Percentiles rank a stretch among this genome's conserved stretches.
Evolutionary conservation across 2,113 vertebrate genomes (phyloP).

Genomic region (Platycercus adscitus): DNA sequence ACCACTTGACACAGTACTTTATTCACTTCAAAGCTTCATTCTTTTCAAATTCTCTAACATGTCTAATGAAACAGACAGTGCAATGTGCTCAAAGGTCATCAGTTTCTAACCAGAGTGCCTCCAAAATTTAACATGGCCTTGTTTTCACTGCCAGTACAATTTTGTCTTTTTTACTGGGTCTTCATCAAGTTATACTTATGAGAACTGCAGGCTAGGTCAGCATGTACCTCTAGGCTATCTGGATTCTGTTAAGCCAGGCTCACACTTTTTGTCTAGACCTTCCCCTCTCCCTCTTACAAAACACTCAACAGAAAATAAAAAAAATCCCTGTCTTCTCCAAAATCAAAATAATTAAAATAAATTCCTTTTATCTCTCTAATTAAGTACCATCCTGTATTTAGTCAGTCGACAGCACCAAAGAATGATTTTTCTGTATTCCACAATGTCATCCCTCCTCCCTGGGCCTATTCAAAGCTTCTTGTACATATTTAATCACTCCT

Average conservation of each 20-base stretch:
- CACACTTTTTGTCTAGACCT: neutral
- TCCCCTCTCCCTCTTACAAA: neutral
- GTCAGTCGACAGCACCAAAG: constrained; percentile 64
- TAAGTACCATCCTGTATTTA: constrained; percentile 59
- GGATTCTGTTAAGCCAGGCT: constrained; percentile 8
- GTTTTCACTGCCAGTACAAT: neutral
- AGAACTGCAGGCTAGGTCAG: neutral
- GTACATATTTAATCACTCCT: constrained; percentile 77
- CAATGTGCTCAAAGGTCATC: neutral
- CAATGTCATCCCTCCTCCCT: constrained; percentile 63
- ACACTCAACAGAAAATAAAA: neutral
- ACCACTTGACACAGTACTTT: neutral
- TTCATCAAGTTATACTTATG: neutral
- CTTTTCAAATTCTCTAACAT: constrained; percentile 10
- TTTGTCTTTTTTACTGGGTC: neutral
- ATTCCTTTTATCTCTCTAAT: constrained; percentile 70
- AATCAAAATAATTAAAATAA: constrained; percentile 76
- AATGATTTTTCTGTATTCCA: constrained; percentile 76
- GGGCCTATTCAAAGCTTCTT: constrained; percentile 73
- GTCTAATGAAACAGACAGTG: neutral
- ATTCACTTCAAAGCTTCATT: neutral
- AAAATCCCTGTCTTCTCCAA: neutral
- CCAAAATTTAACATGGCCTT: neutral
- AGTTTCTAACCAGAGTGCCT: neutral
- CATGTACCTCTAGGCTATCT: neutral